Conservation (phyloP, 2,888 invertebrate species). For the Coenonympha glycerion region DNA sequence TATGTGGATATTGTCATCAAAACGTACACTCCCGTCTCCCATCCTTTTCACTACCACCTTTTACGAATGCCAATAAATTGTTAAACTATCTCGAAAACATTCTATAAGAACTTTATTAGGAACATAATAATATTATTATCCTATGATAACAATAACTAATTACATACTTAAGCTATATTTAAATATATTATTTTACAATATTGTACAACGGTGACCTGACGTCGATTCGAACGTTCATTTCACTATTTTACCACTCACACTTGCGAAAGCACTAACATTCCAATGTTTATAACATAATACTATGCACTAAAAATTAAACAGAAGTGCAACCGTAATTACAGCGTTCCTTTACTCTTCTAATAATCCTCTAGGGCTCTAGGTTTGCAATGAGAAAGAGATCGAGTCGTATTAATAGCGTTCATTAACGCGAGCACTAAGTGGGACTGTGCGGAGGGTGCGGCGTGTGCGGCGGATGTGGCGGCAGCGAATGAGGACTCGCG, state of each 20-base stretch:
- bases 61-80: conserved; percentile 2
- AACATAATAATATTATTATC: conserved; percentile 47
- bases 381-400: conserved; percentile 13
- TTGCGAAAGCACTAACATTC: conserved; percentile 15
- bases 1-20: conserved; percentile 17
- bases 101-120: conserved; percentile 64
- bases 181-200: conserved; percentile 63
- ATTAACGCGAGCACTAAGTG: conserved; percentile 44
- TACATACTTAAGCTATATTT: conserved; percentile 59
- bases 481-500: conserved; percentile 58
- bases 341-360: conserved; percentile 16
- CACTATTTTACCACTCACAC: conserved; percentile 18
- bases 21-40: background rate
- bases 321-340: conserved; percentile 16
- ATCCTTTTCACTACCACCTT: background rate
- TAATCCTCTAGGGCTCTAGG: conserved; percentile 12
- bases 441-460: conserved; percentile 67
- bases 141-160: conserved; percentile 64
- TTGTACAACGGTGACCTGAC: conserved; percentile 36
- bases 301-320: conserved; percentile 18
- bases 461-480: conserved; percentile 50
- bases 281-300: conserved; percentile 12
- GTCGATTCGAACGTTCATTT: conserved; percentile 12
- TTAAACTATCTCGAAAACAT: conserved; percentile 13
- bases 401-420: background rate